Evolutionary conservation across 2,113 vertebrate species (phyloP).

Genomic region (Amphiprion ocellaris): DNA sequence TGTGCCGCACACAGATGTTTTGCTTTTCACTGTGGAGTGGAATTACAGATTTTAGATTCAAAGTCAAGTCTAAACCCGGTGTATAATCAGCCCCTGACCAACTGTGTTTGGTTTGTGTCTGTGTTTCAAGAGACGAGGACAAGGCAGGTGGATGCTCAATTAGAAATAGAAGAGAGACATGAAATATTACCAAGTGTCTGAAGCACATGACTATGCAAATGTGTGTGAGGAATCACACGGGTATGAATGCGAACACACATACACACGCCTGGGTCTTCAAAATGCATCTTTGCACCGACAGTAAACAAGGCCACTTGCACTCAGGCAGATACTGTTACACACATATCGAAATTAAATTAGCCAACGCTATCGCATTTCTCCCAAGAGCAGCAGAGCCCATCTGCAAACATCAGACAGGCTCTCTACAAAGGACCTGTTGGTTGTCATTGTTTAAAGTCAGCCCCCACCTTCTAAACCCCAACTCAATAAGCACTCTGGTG

Average conservation of each 20-base stretch:
- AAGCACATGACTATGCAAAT: not conserved
- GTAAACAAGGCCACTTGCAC: constrained; percentile 65
- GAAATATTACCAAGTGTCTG: constrained; percentile 33
- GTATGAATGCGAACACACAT: constrained; percentile 9
- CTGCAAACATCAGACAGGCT: constrained; percentile 70
- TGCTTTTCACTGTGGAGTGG: constrained; percentile 1
- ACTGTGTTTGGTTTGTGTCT: constrained; percentile 23
- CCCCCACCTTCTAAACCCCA: constrained; percentile 51
- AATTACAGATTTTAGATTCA: not conserved
- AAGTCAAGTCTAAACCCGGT: constrained; percentile 2
- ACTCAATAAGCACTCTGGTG: constrained; percentile 70
- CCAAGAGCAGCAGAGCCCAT: constrained; percentile 59
- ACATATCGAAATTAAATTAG: constrained; percentile 73
- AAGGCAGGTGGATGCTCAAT: not conserved
- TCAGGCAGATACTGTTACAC: constrained; percentile 62
- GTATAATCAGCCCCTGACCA: constrained; percentile 14
- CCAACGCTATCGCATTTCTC: constrained; percentile 63
- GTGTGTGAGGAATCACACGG: not conserved
- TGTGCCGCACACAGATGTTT: constrained; percentile 1
- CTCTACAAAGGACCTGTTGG: constrained; percentile 58
- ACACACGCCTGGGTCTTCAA: constrained; percentile 19
- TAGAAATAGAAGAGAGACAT: constrained; percentile 42
- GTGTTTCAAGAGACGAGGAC: constrained; percentile 1
- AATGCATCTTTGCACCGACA: constrained; percentile 37
- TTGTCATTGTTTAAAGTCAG: constrained; percentile 63